Evolutionary conservation across 2,888 invertebrate genomes (phyloP), one percentile per base, ranked within the genome.

Genomic region (Andrena minutula): DNA sequence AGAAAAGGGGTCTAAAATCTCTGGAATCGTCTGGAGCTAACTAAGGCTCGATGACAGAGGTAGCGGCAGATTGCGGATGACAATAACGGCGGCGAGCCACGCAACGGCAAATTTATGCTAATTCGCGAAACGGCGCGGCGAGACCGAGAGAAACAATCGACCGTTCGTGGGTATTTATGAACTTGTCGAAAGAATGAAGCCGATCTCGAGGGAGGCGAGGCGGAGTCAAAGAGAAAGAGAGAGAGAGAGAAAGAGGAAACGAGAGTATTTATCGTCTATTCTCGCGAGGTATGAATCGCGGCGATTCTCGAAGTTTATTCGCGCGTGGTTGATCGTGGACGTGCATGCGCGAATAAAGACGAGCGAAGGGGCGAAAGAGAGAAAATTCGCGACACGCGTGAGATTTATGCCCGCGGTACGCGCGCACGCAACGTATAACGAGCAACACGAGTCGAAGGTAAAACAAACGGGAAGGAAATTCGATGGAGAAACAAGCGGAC

Each of bases 401-500:
- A 69, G 79, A 79, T 79, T 79, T 79, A 77, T 75, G 61, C 26
- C n/a, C 76, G 51, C 41, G 16, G 60, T 6, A 51, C 23, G 5
- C 47, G 30, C 47, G 41, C 76, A 58, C 75, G 75, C 76, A 64
- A 75, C 30, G 32, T 5, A 23, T 64, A 69, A 69, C 79, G 79
- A 79, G 64, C 71, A 61, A 60, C 60, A 49, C 69, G 80, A 60
- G 58, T 79, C 12, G 6, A 53, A 65, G 32, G 41, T 30, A 16
- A 68, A 49, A 81, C 63, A 69, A 65, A 75, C 60, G 56, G 58
- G 70, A 61, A 58, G n/a, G 26, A 82, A 68, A 68, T 79, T 79
- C 63, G 53, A 78, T 1, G 61, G 28, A 32, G 47, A 47, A 47
- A 74, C 74, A 51, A 7, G 32, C 47, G 47, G 47, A 20, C 47